These are phyloP conservation scores for Calonectris borealis DNA, from an alignment of 2,113 vertebrate species.

Conservation along the genomic window DNA sequence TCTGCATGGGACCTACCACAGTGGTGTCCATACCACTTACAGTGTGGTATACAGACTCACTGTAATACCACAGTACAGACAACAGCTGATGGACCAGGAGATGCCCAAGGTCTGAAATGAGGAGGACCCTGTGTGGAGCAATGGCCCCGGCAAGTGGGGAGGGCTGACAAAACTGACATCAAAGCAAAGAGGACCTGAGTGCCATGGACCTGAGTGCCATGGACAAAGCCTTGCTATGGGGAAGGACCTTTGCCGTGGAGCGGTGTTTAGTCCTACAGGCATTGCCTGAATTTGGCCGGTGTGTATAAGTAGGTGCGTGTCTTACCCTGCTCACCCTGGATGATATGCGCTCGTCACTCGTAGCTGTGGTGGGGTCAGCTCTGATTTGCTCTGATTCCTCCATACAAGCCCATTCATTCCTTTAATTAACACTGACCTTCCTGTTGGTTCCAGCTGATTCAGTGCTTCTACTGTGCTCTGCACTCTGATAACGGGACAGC, in stretches of 20 bases:
- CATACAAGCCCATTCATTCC: not conserved
- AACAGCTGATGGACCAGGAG: not conserved
- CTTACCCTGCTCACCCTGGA: not conserved
- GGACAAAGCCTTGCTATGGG: not conserved
- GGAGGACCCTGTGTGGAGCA: accelerated
- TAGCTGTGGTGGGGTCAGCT: not conserved
- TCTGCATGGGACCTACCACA: not conserved
- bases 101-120: not conserved
- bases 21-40: not conserved
- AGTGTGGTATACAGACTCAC: not conserved
- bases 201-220: accelerated
- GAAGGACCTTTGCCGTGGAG: not conserved
- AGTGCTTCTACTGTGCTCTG: not conserved
- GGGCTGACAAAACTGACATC: not conserved
- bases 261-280: not conserved
- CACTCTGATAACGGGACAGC: not conserved
- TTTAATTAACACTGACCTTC: not conserved
- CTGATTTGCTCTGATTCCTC: not conserved
- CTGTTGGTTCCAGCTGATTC: not conserved
- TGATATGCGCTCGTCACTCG: not conserved
- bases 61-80: not conserved
- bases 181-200: not conserved
- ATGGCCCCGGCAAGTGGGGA: not conserved
- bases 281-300: not conserved
- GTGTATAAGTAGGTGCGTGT: not conserved